Evolutionary conservation across 2,888 invertebrate genomes (phyloP).

Genomic region (Arge pagana): DNA sequence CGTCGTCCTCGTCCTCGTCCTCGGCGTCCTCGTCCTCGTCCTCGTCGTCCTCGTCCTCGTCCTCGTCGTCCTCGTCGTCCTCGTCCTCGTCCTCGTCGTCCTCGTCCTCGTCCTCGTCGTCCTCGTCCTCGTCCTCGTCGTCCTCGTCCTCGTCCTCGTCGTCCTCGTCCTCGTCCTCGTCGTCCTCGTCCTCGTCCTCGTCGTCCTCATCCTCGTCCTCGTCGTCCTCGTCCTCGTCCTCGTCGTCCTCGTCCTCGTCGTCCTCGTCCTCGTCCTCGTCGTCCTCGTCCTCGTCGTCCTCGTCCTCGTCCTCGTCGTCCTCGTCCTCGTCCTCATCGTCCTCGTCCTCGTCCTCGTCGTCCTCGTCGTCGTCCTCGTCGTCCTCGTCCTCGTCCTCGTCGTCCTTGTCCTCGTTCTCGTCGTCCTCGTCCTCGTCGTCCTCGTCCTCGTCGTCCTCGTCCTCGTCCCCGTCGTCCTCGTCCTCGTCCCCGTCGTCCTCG

Average conservation of each 20-base stretch:
- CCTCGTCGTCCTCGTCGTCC: not conserved
- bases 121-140: slow-evolving; percentile 2
- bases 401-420: too few species aligned
- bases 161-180: not conserved
- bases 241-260: not conserved
- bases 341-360: not conserved
- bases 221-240: too few species aligned
- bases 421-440: not conserved
- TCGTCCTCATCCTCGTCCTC: too few species aligned
- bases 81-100: not conserved
- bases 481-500: too few species aligned
- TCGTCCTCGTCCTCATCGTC: too few species aligned
- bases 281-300: not conserved
- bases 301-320: not conserved
- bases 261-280: not conserved
- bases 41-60: not conserved
- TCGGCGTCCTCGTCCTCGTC: too few species aligned
- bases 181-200: not conserved
- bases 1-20: not conserved
- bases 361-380: not conserved
- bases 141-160: not conserved
- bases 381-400: not conserved
- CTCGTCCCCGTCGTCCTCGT: too few species aligned
- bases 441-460: not conserved
- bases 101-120: slow-evolving; percentile 1